Conservation (phyloP, 1,140 invertebrate species). For the Chymomyza costata region DNA sequence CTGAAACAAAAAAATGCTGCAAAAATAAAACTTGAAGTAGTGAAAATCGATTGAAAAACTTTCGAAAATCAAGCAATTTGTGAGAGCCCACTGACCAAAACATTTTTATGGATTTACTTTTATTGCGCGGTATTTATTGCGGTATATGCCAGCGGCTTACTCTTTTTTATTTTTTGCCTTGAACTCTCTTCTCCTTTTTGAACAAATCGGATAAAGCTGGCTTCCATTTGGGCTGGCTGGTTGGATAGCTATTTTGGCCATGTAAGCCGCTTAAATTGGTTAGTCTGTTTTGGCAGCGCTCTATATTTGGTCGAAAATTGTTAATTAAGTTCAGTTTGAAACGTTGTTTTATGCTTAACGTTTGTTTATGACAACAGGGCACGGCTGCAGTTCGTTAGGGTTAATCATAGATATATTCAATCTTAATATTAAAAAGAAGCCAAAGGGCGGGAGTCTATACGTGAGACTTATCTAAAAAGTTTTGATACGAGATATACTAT, state of each 20-base stretch:
- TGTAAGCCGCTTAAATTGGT: slow-evolving; percentile 57
- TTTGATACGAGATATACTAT: no score
- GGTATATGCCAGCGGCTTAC: slow-evolving; percentile 28
- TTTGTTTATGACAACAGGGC: slow-evolving; percentile 26
- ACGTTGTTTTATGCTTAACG: slow-evolving; percentile 45
- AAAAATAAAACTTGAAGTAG: slow-evolving; percentile 4
- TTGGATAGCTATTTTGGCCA: slow-evolving; percentile 10
- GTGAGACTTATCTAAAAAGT: no score
- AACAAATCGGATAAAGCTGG: slow-evolving; percentile 22
- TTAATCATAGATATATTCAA: no score
- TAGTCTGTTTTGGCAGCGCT: slow-evolving; percentile 28
- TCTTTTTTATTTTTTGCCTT: slow-evolving; percentile 16
- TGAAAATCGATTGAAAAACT: slow-evolving; percentile 46
- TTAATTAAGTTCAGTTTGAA: slow-evolving; percentile 63
- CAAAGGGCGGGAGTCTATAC: no score
- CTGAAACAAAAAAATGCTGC: slow-evolving; percentile 21
- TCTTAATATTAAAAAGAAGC: no score
- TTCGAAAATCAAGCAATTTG: slow-evolving; percentile 47
- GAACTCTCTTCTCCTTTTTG: neutral
- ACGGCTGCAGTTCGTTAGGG: neutral
- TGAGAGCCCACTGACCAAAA: slow-evolving; percentile 13
- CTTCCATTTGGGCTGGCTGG: slow-evolving; percentile 1
- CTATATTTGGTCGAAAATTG: slow-evolving; percentile 43
- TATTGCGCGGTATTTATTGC: slow-evolving; percentile 66
- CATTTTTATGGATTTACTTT: slow-evolving; percentile 49